Evolutionary conservation across 2,888 invertebrate genomes (phyloP).

Genomic region (Lithophane leautieri): DNA sequence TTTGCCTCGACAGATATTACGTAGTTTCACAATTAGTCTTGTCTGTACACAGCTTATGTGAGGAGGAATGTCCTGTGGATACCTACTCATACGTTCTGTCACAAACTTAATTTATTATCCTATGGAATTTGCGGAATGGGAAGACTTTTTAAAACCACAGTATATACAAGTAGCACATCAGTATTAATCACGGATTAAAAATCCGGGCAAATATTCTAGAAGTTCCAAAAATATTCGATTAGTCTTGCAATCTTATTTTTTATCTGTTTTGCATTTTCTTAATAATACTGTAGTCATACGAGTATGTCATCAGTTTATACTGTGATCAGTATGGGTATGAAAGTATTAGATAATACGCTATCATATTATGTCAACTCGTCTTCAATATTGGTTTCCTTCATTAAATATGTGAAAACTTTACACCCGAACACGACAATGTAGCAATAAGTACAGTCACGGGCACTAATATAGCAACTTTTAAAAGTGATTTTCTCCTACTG

Average conservation of each 20-base stretch:
- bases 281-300: not conserved
- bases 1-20: slow-evolving; percentile 51
- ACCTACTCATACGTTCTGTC: not conserved
- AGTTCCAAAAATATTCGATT: too few relatives aligned
- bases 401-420: slow-evolving; percentile 6
- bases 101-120: not conserved
- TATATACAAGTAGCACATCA: not conserved
- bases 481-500: too few relatives aligned
- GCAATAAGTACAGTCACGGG: too few relatives aligned
- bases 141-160: not conserved
- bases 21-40: slow-evolving; percentile 27
- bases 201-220: not conserved
- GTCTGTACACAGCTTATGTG: slow-evolving; percentile 18
- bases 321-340: not conserved
- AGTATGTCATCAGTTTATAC: not conserved
- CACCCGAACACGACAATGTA: not conserved
- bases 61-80: not conserved
- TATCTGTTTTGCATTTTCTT: not conserved
- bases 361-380: not conserved
- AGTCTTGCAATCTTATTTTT: not conserved
- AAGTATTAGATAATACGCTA: not conserved
- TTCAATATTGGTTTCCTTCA: not conserved
- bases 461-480: too few relatives aligned
- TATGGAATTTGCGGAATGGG: not conserved
- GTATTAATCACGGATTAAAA: not conserved